Base-by-base conservation (phyloP, 1,140 invertebrate species). In the Heliconius hermathena region DNA sequence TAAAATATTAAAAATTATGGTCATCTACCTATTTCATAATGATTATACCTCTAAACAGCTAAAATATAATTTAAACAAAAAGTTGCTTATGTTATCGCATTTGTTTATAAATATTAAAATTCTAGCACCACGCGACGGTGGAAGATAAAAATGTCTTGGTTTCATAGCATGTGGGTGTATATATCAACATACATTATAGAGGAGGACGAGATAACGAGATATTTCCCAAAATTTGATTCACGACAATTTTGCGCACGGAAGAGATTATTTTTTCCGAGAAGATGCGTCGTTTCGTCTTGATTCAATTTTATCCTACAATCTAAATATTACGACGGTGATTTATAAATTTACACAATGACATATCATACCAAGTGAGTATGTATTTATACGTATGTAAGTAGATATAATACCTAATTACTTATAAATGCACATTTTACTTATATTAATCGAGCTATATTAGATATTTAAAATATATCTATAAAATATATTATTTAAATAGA, bases 171-270 rank as follows among this genome's bases (percentile, higher is more conserved):
- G 22, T 26, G 57, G 20, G n/a, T 60, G n/a, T 74, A 29, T 8
- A 78, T 38, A 78, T 78, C 77, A 78, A 70, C 76, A 81, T 78
- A 78, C 52, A 78, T 81, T 78, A 78, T 46, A 82, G 76, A 74
- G 49, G 72, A 79, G 78, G 76, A 86, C 80, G 82, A 81, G 83
- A 80, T 78, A 84, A 82, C 84, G 85, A 82, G 82, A 82, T 84
- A 78, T 87, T 82, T 79, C 76, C 79, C 81, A 81, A 83, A 85
- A 83, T 85, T 85, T 84, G 81, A 82, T 85, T 86, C 80, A 72
- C 79, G 73, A 73, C 80, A 81, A 82, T 80, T 85, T 85, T 79
- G 78, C 82, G 78, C 76, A 72, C 66, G 83, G 78, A 70, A 82
- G 60, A 77, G 75, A 82, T 82, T 79, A 82, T 82, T 82, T 82